Percentiles rank a stretch among this genome's conserved stretches.
phyloP scores from a whole-genome alignment of 2,113 vertebrate genomes.

The Bufo gargarizans region DNA sequence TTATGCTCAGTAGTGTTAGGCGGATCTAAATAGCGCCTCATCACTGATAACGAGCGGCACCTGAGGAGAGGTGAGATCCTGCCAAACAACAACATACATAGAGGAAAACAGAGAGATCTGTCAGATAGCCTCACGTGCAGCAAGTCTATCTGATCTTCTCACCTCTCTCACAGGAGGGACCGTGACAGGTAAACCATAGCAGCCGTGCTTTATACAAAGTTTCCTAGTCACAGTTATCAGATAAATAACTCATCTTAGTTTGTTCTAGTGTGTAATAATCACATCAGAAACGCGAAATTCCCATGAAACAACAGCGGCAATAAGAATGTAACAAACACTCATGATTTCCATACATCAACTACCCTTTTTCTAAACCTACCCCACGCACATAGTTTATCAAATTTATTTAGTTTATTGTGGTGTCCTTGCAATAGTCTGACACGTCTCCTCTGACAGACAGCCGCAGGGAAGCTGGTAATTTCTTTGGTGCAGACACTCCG shows the following conservation, averaged over 20 bases:
- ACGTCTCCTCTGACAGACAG: conserved; percentile 11
- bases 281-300: not conserved
- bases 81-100: no score
- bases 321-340: not conserved
- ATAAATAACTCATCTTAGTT: not conserved
- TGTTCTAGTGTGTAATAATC: not conserved
- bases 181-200: no score
- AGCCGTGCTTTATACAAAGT: no score
- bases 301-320: not conserved
- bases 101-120: no score
- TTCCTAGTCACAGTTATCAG: no score
- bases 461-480: conserved; percentile 37
- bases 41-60: no score
- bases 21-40: no score
- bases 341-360: not conserved
- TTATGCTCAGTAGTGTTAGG: no score
- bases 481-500: conserved; percentile 41
- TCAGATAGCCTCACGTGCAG: no score
- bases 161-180: no score
- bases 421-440: conserved; percentile 22
- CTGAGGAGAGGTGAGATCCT: no score
- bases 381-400: conserved; percentile 1
- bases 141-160: no score
- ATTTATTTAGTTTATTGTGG: conserved; percentile 34
- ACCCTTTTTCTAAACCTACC: not conserved